Evolutionary conservation across 2,797 vertebrate species (phyloP), one percentile per base, ranked within the genome.

Genomic region (Rhinella marina): DNA sequence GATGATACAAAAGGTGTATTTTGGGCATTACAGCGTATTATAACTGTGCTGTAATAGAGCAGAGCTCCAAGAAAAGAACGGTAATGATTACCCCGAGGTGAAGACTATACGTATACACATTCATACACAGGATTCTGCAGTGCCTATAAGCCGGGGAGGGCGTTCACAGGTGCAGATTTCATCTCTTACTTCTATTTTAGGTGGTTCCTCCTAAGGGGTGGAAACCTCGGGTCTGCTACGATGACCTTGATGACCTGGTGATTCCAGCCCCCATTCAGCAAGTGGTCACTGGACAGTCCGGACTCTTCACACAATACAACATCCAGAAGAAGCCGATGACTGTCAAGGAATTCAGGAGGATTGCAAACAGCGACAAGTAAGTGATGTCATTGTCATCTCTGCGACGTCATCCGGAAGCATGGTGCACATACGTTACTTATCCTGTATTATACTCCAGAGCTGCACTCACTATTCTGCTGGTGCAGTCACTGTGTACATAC

Each of bases 321-420:
- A 99, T 99, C 90, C 98, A 99, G 94, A 99, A 99, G 95, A 99
- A 99, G 91, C 96, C 98, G 52, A 99, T 99, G 98, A 97, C 96
- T 0, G 96, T 99, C 57, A 94, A 96, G 0, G 98, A 99, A 91
- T 99, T 99, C 92, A 94, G 97, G 64, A 97, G 96, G 86, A 97
- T 96, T 81, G 97, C 98, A 78, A 98, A 97, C 90, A 96, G 96
- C 83, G 98, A 99, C 90, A 99, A 98, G 98, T 99, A 93, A 89
- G 85, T 64, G 32, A 11, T 13, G 12, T 14, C 9, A 54, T 54
- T 54, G 25, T 25, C 9, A 3, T 21, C 23, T 27, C 2, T 21
- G 41, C 41, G 0, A 41, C 41, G 7, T 41, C 41, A 41, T 41
- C 41, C 41, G 5, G 41, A 41, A 41, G 5, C 41, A 6, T 6